phyloP scores from a whole-genome alignment of 2,888 invertebrate genomes.

The Electrophaes corylata region DNA sequence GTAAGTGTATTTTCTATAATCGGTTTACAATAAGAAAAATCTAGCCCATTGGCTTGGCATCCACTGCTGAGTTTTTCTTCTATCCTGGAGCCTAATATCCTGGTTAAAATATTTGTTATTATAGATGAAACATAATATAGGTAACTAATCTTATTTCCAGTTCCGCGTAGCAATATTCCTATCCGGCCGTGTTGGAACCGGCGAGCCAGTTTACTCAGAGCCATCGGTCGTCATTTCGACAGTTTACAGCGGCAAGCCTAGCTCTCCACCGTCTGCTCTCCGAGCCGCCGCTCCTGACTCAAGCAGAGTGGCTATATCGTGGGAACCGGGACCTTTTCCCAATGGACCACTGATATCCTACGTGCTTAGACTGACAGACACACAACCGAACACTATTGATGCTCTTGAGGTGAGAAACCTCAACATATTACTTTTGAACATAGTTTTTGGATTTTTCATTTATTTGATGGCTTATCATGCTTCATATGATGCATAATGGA shows the following conservation, averaged over 20 bases:
- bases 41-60: too few species aligned
- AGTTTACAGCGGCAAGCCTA: conserved; percentile 88
- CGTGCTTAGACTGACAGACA: conserved; percentile 88
- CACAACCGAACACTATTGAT: conserved; percentile 82
- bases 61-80: neutral
- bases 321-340: conserved; percentile 94
- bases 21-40: too few species aligned
- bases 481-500: too few species aligned
- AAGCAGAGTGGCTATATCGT: conserved; percentile 92
- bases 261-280: conserved; percentile 90
- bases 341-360: conserved; percentile 95
- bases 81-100: too few species aligned
- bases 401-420: conserved; percentile 85
- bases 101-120: neutral
- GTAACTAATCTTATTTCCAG: conserved; percentile 68
- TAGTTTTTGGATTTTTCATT: too few species aligned
- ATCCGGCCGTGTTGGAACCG: conserved; percentile 87
- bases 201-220: conserved; percentile 89
- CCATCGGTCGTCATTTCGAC: conserved; percentile 92
- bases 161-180: conserved; percentile 94
- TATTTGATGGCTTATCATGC: too few species aligned
- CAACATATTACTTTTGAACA: neutral
- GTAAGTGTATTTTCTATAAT: conserved; percentile 83
- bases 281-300: conserved; percentile 92
- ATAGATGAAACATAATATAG: neutral